These are phyloP conservation scores for Anthopleura sola DNA, from an alignment of 64 coral and sea anemone genomes.

Conservation along the genomic window DNA sequence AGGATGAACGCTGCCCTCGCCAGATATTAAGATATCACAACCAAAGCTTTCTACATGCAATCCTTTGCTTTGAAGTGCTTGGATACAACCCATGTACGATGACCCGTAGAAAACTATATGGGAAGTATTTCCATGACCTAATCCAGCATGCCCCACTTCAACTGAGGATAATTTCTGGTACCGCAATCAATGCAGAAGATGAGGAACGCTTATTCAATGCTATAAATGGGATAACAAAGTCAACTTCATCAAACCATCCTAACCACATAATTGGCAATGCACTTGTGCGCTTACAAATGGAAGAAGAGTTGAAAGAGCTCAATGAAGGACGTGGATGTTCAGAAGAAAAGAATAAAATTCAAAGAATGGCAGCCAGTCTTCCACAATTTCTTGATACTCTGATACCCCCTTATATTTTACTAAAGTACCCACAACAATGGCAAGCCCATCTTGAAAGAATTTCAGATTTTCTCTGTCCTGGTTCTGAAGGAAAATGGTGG, in stretches of 20 bases:
- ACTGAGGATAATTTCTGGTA: slow-evolving; percentile 15
- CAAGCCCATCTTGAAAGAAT: neutral
- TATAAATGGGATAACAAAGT: slow-evolving; percentile 41
- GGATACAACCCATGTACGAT: slow-evolving; percentile 24
- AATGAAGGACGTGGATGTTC: neutral
- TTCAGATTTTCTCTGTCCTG: neutral
- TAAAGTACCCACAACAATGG: neutral
- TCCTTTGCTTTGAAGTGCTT: slow-evolving; percentile 13
- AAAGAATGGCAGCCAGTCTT: neutral
- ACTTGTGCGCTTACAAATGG: slow-evolving; percentile 8
- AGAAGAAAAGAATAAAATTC: neutral
- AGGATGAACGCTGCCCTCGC: slow-evolving; percentile 20
- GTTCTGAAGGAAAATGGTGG: slow-evolving; percentile 6
- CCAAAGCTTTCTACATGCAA: slow-evolving; percentile 6
- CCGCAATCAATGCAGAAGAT: slow-evolving; percentile 21
- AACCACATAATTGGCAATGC: slow-evolving; percentile 56
- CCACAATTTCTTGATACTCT: neutral
- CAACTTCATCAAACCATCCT: slow-evolving; percentile 37
- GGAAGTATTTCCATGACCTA: slow-evolving; percentile 54
- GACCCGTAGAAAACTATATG: slow-evolving; percentile 57
- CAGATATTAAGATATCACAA: slow-evolving; percentile 32
- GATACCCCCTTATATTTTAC: neutral
- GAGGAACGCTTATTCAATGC: slow-evolving; percentile 56
- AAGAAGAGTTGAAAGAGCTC: neutral
- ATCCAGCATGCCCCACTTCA: slow-evolving; percentile 18